Conservation (phyloP, 2,888 invertebrate species). For the Unio pictorum region DNA sequence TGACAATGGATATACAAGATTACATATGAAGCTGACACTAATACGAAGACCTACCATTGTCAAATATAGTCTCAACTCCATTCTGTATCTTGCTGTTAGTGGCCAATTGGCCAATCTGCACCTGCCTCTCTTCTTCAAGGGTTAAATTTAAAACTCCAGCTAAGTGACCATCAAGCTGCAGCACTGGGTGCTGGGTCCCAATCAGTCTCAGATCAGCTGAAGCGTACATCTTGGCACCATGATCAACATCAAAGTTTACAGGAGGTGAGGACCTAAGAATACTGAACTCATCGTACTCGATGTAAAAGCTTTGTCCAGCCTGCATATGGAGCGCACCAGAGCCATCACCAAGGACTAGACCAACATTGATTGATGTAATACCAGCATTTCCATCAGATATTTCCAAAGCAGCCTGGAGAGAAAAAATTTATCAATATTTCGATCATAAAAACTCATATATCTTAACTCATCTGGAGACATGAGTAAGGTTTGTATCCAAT, state of each 20-base stretch:
- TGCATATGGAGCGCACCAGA: constrained; percentile 44
- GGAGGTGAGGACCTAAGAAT: constrained; percentile 47
- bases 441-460: not conserved
- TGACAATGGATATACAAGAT: too few relatives aligned
- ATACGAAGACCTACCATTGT: too few relatives aligned
- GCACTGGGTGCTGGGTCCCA: constrained; percentile 37
- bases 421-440: not conserved
- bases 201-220: constrained; percentile 47
- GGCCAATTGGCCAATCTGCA: constrained; percentile 38
- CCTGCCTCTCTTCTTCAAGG: constrained; percentile 34
- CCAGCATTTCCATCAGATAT: constrained; percentile 23
- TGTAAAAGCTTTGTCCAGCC: constrained; percentile 32
- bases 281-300: constrained; percentile 41
- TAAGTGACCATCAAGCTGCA: constrained; percentile 44
- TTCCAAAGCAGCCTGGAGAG: constrained; percentile 43
- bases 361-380: constrained; percentile 39
- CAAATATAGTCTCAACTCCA: constrained; percentile 8
- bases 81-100: constrained; percentile 41
- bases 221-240: constrained; percentile 39
- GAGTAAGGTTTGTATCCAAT: too few relatives aligned
- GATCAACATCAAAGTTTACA: constrained; percentile 44
- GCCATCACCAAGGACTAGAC: constrained; percentile 45
- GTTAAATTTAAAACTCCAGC: constrained; percentile 55
- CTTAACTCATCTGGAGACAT: not conserved
- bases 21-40: too few relatives aligned